phyloP scores from a whole-genome alignment of 2,797 vertebrate species.

The Cyprinella venusta region DNA sequence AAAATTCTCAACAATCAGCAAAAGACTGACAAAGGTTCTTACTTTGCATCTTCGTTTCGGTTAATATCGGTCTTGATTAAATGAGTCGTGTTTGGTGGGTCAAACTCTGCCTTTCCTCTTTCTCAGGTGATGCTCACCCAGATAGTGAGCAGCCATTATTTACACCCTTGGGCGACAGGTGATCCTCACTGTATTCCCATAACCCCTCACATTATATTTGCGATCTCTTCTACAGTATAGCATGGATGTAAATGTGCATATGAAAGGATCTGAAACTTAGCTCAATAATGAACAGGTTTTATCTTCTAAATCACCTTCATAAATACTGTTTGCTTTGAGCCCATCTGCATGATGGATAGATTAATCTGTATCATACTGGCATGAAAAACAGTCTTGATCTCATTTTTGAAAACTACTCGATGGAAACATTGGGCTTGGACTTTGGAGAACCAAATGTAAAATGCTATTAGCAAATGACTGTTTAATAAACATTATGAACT shows the following conservation, averaged over 20 bases:
- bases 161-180: conserved; percentile 81
- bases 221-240: neutral
- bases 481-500: neutral
- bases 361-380: neutral
- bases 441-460: conserved; percentile 13
- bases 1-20: conserved; percentile 90
- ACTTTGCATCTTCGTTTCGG: conserved; percentile 3
- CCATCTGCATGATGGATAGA: conserved; percentile 25
- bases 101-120: conserved; percentile 49
- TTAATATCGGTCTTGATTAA: conserved; percentile 9
- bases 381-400: neutral
- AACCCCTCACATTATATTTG: neutral
- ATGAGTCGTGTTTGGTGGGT: neutral
- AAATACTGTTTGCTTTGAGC: neutral
- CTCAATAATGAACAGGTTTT: neutral
- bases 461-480: conserved; percentile 13
- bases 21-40: conserved; percentile 83
- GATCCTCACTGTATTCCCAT: conserved; percentile 63
- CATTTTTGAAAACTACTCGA: neutral
- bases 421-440: conserved; percentile 26
- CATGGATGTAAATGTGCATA: neutral
- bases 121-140: conserved; percentile 62
- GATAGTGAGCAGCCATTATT: conserved; percentile 65
- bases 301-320: neutral
- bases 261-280: neutral